phyloP scores from a whole-genome alignment of 2,888 invertebrate genomes.

The Andrena praecox region DNA sequence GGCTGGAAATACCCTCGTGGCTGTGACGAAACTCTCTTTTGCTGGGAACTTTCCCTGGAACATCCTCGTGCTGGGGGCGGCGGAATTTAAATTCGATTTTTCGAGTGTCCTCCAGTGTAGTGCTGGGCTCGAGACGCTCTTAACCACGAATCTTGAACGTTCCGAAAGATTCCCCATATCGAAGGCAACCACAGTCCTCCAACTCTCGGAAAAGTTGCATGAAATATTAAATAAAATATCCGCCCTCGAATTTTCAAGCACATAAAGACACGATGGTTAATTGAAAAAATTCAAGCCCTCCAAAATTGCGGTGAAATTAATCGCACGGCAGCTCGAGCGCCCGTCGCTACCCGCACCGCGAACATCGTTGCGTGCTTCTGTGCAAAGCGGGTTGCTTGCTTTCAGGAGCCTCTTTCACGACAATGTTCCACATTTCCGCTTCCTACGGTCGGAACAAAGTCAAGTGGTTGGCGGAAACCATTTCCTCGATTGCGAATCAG shows the following conservation, averaged over 20 bases:
- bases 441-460: not conserved
- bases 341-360: not conserved
- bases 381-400: conserved; percentile 42
- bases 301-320: not conserved
- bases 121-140: not conserved
- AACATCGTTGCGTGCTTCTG: conserved; percentile 11
- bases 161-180: too few relatives aligned
- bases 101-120: not conserved
- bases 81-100: conserved; percentile 28
- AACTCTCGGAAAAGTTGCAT: too few relatives aligned
- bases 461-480: not conserved
- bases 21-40: not conserved
- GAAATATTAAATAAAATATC: too few relatives aligned
- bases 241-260: too few relatives aligned
- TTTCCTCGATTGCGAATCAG: not conserved
- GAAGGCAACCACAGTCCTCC: too few relatives aligned
- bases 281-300: too few relatives aligned
- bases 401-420: conserved; percentile 11
- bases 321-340: not conserved
- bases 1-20: conserved; percentile 3
- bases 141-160: too few relatives aligned
- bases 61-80: not conserved
- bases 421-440: conserved; percentile 8
- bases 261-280: too few relatives aligned
- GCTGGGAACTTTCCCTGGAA: not conserved